phyloP scores from a whole-genome alignment of 2,113 vertebrate genomes.

The Genyomyrus donnyi region DNA sequence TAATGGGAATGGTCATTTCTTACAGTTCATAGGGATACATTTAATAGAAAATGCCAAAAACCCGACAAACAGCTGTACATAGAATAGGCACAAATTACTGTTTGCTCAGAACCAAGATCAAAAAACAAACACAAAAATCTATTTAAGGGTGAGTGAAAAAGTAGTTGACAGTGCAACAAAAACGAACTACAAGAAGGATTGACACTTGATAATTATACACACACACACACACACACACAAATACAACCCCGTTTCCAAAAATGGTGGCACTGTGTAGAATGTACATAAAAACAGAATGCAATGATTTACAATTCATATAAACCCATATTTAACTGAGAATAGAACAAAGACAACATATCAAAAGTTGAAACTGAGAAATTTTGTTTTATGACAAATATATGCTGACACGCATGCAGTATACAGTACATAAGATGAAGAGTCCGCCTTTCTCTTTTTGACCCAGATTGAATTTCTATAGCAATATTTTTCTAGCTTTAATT shows the following conservation, averaged over 20 bases:
- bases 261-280: no score
- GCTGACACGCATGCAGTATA: background rate
- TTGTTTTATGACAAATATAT: background rate
- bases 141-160: no score
- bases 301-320: background rate
- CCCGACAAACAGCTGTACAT: background rate
- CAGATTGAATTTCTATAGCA: background rate
- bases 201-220: no score
- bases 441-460: background rate
- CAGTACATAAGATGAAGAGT: background rate
- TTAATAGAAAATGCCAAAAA: background rate
- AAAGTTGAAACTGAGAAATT: background rate
- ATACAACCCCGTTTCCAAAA: no score
- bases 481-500: conserved; percentile 15
- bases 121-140: no score
- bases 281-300: background rate
- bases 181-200: no score
- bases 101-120: no score
- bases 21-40: background rate
- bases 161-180: no score
- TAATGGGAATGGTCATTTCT: background rate
- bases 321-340: background rate
- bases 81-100: background rate
- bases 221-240: no score
- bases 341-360: background rate